A percentile compares a stretch with the other conserved stretches of the same genome.
Conservation (phyloP, 2,113 vertebrate genomes). For the Gorsachius goisagi region DNA sequence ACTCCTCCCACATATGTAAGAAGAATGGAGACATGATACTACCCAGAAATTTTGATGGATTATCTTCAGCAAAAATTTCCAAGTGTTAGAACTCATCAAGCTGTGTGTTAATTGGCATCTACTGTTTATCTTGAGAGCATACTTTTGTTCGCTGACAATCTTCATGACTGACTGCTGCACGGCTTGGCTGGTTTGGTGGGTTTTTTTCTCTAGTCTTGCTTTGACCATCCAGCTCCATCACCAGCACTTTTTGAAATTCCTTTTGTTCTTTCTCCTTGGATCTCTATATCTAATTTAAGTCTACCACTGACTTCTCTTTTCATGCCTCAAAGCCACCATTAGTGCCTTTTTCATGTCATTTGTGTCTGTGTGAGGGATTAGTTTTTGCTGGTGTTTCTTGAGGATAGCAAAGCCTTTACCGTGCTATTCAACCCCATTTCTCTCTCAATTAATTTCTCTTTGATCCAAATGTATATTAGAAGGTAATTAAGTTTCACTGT, state of each 20-base stretch:
- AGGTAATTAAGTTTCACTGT: neutral
- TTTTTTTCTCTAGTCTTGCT: neutral
- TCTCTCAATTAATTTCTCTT: constrained; percentile 2
- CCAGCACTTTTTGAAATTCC: neutral
- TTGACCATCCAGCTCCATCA: neutral
- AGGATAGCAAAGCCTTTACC: neutral
- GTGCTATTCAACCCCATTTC: neutral
- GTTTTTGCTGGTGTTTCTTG: neutral
- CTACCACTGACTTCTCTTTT: neutral
- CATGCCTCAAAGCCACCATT: neutral
- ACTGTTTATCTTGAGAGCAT: neutral
- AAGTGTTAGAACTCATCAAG: neutral
- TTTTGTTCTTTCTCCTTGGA: neutral
- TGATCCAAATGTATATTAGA: neutral
- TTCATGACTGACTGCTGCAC: neutral
- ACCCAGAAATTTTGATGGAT: neutral
- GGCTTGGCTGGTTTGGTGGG: neutral
- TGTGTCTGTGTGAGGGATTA: neutral
- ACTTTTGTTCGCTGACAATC: neutral
- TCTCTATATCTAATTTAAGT: neutral
- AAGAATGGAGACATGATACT: neutral
- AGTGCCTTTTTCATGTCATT: neutral
- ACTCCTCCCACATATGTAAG: neutral
- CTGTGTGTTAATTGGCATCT: neutral
- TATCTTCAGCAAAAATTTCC: neutral